Evolutionary conservation across 2,888 invertebrate genomes (phyloP).

Genomic region (Zhuqinia jingwanae): DNA sequence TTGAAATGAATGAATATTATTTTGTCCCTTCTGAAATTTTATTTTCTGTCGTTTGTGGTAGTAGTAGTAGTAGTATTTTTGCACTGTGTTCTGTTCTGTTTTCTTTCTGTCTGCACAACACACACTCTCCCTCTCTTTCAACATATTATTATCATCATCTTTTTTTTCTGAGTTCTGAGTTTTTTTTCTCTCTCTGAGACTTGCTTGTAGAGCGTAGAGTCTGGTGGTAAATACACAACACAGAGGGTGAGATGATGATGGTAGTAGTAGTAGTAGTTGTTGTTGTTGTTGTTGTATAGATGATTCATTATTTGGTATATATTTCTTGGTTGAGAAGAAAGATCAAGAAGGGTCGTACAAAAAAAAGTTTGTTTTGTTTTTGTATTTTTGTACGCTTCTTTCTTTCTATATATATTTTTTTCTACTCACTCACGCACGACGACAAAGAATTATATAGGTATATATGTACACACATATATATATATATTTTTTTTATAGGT

Average conservation of each 20-base stretch:
- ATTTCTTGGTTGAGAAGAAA: slow-evolving; percentile 20
- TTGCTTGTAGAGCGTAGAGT: slow-evolving; percentile 12
- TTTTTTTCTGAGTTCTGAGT: slow-evolving; percentile 13
- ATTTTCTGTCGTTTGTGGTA: neutral
- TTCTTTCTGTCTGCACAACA: slow-evolving; percentile 27
- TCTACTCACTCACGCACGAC: slow-evolving; percentile 27
- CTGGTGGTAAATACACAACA: slow-evolving; percentile 1
- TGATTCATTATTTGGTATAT: slow-evolving; percentile 20
- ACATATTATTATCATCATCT: slow-evolving; percentile 16
- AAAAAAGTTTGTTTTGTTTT: slow-evolving; percentile 15
- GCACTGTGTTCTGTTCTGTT: slow-evolving; percentile 1
- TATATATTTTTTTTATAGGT: neutral
- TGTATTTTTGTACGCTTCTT: slow-evolving; percentile 17
- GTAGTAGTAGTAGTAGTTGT: neutral
- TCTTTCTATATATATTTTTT: too few relatives aligned
- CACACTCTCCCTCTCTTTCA: neutral
- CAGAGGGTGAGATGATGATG: slow-evolving; percentile 10
- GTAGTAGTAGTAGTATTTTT: too few relatives aligned
- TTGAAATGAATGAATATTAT: neutral
- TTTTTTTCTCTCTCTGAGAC: neutral
- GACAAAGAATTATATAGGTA: neutral
- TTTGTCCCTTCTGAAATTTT: neutral
- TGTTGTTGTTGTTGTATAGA: too few relatives aligned
- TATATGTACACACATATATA: neutral
- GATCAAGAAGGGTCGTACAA: slow-evolving; percentile 49